These are phyloP conservation scores for Tenthredo amoena DNA, from an alignment of 2,888 invertebrate genomes.

Conservation along the genomic window DNA sequence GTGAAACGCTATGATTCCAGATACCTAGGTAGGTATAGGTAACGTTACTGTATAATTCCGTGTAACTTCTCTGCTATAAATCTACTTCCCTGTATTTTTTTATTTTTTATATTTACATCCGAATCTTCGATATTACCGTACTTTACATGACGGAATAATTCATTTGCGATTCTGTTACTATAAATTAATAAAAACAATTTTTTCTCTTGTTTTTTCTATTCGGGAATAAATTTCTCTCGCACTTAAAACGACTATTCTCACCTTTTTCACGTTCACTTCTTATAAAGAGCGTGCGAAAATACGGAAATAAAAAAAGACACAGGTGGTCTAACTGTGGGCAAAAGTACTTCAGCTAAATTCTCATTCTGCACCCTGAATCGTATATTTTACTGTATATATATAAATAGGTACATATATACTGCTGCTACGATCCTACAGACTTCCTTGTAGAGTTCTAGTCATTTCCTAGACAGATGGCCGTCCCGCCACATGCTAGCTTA, in stretches of 20 bases:
- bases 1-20: not conserved
- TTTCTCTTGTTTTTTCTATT: not conserved
- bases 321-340: not conserved
- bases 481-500: constrained; percentile 67
- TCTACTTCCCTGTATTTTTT: not conserved
- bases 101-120: not conserved
- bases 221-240: not conserved
- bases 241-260: not conserved
- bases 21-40: not conserved
- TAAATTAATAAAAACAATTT: not conserved
- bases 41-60: not conserved
- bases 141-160: not conserved
- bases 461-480: constrained; percentile 70
- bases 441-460: constrained; percentile 37
- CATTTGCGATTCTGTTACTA: not conserved
- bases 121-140: not conserved
- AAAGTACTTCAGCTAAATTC: not conserved
- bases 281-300: constrained; percentile 13
- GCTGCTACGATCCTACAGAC: not conserved
- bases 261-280: not conserved
- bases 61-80: not conserved
- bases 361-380: not conserved
- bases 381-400: not conserved
- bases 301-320: not conserved
- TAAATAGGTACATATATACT: not conserved